Conservation (phyloP, 2,888 invertebrate species). For the Dynastes maya region DNA sequence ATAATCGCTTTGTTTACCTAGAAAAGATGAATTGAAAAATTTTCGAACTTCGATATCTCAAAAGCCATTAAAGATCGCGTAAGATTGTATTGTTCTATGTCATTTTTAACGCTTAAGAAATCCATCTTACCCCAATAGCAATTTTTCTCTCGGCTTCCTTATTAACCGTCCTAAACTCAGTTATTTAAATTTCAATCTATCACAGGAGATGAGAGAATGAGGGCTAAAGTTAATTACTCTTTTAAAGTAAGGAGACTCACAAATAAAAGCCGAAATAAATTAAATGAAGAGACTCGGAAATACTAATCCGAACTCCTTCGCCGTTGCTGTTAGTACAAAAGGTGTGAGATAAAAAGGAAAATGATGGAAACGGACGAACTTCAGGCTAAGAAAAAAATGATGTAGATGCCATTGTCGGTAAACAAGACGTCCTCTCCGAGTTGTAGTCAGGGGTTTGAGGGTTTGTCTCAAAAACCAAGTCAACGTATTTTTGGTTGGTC, state of each 20-base stretch:
- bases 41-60: too few relatives aligned
- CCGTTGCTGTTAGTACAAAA: neutral
- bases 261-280: conserved; percentile 22
- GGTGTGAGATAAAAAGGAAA: neutral
- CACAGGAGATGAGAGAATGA: neutral
- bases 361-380: conserved; percentile 3
- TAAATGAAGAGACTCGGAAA: neutral
- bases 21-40: too few relatives aligned
- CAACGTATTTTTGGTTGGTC: neutral
- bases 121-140: neutral
- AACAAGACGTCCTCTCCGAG: neutral
- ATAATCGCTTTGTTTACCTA: too few relatives aligned
- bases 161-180: conserved; percentile 8
- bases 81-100: too few relatives aligned
- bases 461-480: too few relatives aligned
- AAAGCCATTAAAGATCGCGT: too few relatives aligned
- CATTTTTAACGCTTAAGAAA: neutral
- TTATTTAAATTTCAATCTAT: conserved; percentile 23
- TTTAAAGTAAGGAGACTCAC: conserved; percentile 14
- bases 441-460: too few relatives aligned
- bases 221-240: conserved; percentile 11
- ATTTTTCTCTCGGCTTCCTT: conserved; percentile 1
- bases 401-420: neutral
- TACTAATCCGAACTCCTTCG: neutral
- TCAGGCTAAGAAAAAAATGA: neutral